Base-by-base conservation (phyloP, 2,888 invertebrate species). In the Sarcophaga variegata region DNA sequence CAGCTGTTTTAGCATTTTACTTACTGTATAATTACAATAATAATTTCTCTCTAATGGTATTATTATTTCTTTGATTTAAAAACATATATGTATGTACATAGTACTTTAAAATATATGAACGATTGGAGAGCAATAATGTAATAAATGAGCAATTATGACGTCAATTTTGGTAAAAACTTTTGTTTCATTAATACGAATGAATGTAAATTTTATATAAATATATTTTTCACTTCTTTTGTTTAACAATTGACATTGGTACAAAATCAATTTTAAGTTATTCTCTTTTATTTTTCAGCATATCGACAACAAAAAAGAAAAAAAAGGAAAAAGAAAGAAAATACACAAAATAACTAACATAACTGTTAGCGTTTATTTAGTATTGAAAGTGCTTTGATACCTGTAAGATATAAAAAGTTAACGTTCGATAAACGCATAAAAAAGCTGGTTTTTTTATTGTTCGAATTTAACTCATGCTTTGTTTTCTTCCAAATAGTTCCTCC, bases 261-360 rank as follows among this genome's bases (percentile, higher is more conserved):
- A 83, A 81, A 83, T 64, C 77, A 83, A 81, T 63, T 75, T 37
- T 75, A 63, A 49, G n/a, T 71, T 72, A 66, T 63, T 71, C 37
- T 76, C n/a, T 77, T 49, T 37, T 37, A 14, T 14, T 82, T 83
- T 77, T 63, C 12, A 83, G 83, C 27, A 72, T 78, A 12, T 54
- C 72, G 20, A 45, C 62, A 74, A 47, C 54, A 59, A 64, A 64
- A 60, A 66, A 6, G 17, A 17, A 49, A 49, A 12, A 12, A 62
- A 62, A 62, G 20, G 22, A 17, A 64, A 10, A 64, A 80, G 25
- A 54, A 22, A 66, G 47, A 37, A 63, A 75, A 63, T 20, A 80
- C 37, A 69, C 76, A 85, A 81, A 81, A 72, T 59, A 45, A 66
- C 47, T 70, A 64, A 69, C 59, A n/a, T 37, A 37, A 45, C 49